These are phyloP conservation scores for Delichon dasypus DNA, from an alignment of 2,797 vertebrate species.

Conservation along the genomic window DNA sequence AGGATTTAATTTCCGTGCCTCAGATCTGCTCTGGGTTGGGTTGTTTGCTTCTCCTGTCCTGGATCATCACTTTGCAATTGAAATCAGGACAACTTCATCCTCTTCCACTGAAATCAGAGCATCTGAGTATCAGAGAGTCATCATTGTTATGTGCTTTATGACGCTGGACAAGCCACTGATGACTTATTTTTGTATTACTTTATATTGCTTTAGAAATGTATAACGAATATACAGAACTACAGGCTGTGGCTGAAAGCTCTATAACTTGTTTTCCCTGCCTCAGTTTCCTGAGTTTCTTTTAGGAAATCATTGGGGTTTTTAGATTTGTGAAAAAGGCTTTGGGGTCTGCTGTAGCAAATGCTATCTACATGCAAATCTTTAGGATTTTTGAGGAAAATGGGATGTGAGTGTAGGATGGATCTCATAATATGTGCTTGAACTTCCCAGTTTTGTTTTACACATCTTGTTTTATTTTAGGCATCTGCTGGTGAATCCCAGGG, in stretches of 20 bases:
- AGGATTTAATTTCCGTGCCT: background rate
- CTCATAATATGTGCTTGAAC: fast-evolving
- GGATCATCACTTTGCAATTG: background rate
- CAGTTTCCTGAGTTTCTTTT: background rate
- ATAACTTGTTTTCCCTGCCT: background rate
- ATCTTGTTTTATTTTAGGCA: conserved; percentile 76
- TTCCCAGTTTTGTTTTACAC: background rate
- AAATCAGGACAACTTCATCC: background rate
- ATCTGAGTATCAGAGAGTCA: background rate
- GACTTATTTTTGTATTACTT: background rate
- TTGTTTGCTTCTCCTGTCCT: background rate
- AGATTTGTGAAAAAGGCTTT: background rate
- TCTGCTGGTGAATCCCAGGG: conserved; percentile 95
- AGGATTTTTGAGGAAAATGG: background rate
- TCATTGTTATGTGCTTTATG: background rate
- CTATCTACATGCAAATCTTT: background rate
- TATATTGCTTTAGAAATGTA: background rate
- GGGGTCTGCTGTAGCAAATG: background rate
- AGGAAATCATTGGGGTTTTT: fast-evolving
- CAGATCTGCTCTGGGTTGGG: background rate
- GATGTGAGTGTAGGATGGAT: background rate
- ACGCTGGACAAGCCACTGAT: background rate
- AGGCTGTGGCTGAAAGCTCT: background rate
- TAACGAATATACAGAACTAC: background rate
- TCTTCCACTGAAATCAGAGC: background rate